phyloP scores from a whole-genome alignment of 2,113 vertebrate species.

The Stomatorhinus ivindoensis region DNA sequence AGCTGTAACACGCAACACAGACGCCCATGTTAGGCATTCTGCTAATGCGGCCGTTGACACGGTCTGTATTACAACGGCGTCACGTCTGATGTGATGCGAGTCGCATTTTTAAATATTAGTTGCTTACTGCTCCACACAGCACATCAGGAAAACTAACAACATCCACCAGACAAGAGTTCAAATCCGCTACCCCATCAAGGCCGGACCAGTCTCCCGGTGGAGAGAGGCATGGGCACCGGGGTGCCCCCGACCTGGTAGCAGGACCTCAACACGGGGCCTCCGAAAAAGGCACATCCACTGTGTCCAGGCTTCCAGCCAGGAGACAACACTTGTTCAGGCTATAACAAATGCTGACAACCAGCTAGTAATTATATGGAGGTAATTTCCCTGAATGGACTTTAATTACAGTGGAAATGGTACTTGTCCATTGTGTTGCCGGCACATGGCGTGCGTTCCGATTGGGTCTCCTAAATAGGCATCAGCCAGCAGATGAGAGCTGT shows the following conservation, averaged over 20 bases:
- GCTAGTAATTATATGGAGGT: conserved; percentile 46
- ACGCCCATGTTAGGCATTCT: not conserved
- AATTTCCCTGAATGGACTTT: conserved; percentile 50
- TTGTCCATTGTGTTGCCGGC: conserved; percentile 44
- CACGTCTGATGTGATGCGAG: not conserved
- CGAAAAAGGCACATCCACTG: conserved; percentile 38
- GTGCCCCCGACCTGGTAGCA: conserved; percentile 19
- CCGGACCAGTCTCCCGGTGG: conserved; percentile 20
- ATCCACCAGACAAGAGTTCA: conserved; percentile 27
- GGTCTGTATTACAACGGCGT: not conserved
- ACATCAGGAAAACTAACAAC: conserved; percentile 13
- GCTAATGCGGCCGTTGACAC: not conserved
- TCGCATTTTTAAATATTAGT: not conserved
- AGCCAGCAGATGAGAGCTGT: conserved; percentile 36
- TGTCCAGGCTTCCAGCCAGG: conserved; percentile 35
- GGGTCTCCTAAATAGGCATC: conserved; percentile 45
- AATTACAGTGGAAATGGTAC: conserved; percentile 50
- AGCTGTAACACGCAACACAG: conserved; percentile 52
- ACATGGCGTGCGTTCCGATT: conserved; percentile 39
- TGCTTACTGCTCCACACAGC: not conserved
- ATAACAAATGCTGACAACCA: conserved; percentile 52
- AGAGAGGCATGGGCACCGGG: not conserved
- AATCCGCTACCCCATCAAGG: conserved; percentile 28
- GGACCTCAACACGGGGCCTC: conserved; percentile 30
- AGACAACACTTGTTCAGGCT: conserved; percentile 34